These are phyloP conservation scores for Podarcis cretensis DNA, from an alignment of 2,113 vertebrate species.

Conservation along the genomic window DNA sequence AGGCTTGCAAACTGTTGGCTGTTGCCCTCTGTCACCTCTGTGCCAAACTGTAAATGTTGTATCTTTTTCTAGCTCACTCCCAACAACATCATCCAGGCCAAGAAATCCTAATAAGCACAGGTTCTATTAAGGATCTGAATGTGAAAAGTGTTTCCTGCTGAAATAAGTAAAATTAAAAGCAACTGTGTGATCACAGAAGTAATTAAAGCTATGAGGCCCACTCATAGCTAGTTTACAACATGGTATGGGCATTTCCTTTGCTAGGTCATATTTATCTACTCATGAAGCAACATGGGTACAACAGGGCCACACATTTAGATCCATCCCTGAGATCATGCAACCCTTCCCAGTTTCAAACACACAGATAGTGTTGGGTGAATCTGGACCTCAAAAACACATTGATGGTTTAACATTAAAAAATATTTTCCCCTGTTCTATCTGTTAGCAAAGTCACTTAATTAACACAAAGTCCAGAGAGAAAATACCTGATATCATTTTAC, in stretches of 20 bases:
- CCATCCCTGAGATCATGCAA: too few species aligned
- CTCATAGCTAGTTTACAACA: background rate
- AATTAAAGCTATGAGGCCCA: background rate
- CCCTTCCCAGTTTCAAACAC: too few species aligned
- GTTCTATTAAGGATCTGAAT: background rate
- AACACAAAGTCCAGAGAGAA: too few species aligned
- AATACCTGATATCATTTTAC: too few species aligned
- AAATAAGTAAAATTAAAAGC: constrained; percentile 11
- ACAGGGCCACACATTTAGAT: too few species aligned
- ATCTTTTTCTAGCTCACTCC: constrained; percentile 27
- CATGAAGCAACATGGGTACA: too few species aligned
- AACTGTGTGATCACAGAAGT: background rate
- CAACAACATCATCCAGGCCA: constrained; percentile 34
- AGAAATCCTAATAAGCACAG: background rate
- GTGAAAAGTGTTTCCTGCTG: background rate
- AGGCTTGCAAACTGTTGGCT: constrained; percentile 36
- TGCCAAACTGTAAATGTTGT: constrained; percentile 30
- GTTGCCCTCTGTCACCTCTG: background rate
- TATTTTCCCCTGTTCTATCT: background rate
- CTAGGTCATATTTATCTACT: background rate
- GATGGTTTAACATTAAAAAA: background rate
- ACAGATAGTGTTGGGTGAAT: too few species aligned
- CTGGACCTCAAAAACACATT: background rate
- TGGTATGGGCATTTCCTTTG: background rate
- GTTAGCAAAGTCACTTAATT: too few species aligned